Conservation (phyloP, 2,888 invertebrate genomes). For the Beris morrisii region DNA sequence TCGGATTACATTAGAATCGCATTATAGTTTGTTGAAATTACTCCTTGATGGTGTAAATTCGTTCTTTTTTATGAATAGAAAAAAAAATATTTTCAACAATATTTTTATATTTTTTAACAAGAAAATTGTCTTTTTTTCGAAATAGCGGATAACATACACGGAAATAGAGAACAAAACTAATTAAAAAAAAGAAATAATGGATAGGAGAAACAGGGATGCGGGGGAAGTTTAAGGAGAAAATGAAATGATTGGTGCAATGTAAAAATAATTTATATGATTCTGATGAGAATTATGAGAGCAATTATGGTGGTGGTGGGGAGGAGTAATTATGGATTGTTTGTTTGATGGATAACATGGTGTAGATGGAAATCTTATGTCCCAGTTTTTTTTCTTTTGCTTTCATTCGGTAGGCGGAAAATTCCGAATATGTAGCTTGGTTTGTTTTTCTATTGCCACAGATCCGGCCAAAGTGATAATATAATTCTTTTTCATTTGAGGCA, state of each 20-base stretch:
- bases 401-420: too few relatives aligned
- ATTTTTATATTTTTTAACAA: slow-evolving; percentile 17
- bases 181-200: not conserved
- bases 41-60: too few relatives aligned
- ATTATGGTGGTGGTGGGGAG: not conserved
- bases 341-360: slow-evolving; percentile 1
- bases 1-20: not conserved
- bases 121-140: slow-evolving; percentile 14
- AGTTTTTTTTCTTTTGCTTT: not conserved
- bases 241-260: slow-evolving; percentile 36
- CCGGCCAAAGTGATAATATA: too few relatives aligned
- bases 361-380: too few relatives aligned
- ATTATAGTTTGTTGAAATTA: too few relatives aligned
- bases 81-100: slow-evolving; percentile 20
- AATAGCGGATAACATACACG: not conserved
- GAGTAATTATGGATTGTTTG: not conserved
- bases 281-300: slow-evolving; percentile 21
- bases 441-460: too few relatives aligned
- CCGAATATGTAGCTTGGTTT: too few relatives aligned
- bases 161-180: not conserved
- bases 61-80: not conserved
- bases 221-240: slow-evolving; percentile 13
- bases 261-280: slow-evolving; percentile 38
- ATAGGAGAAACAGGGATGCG: not conserved
- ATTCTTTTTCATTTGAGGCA: too few relatives aligned